Base-by-base conservation (phyloP, 2,888 invertebrate genomes). In the Cheilosia vernalis region DNA sequence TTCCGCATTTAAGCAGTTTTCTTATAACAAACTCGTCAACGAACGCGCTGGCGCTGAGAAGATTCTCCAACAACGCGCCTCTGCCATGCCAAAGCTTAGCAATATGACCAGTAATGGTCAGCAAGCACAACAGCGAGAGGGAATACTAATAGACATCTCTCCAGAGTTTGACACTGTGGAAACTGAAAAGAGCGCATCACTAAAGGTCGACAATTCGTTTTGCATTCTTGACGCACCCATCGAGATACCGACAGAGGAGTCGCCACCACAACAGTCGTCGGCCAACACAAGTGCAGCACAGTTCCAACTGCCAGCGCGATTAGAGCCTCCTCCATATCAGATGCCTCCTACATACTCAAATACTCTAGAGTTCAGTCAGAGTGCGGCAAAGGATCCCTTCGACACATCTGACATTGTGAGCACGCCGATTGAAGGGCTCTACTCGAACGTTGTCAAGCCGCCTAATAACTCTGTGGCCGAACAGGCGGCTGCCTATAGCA, bases 21-120 rank as follows among this genome's bases (percentile, higher is more conserved):
- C 95, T 89, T 97, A 98, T 90, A 95, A 95, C 88, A 97, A 97
- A 90, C 93, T 98, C 27, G 94, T 95, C 74, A 97, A 97, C 90
- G 97, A 97, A 87, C 88, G 88, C 21, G 82, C 88, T 63, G 89
- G 53, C 74, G 17, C 89, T 64, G 21, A 89, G 0, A 78, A 90
- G 10, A 88, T 89, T 6, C 87, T 89, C 0, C 88, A 89, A 15
- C 90, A 79, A 73, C 88, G 17, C 77, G 79, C 81, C 73, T 77
- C 78, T 33, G 64, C 44, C 37, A 72, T 55, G 64, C 55, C 64
- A 24, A 85, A 53, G 19, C 37, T 67, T 30, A 87, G 24, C 44
- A 87, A 87, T 67, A 56, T 63, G 64, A 64, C 60, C 42, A 77
- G 47, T 58, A 83, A 82, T 61, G 85, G 73, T 2, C 88, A 89